Evolutionary conservation across 2,113 vertebrate species (phyloP).

Genomic region (Aepyceros melampus): DNA sequence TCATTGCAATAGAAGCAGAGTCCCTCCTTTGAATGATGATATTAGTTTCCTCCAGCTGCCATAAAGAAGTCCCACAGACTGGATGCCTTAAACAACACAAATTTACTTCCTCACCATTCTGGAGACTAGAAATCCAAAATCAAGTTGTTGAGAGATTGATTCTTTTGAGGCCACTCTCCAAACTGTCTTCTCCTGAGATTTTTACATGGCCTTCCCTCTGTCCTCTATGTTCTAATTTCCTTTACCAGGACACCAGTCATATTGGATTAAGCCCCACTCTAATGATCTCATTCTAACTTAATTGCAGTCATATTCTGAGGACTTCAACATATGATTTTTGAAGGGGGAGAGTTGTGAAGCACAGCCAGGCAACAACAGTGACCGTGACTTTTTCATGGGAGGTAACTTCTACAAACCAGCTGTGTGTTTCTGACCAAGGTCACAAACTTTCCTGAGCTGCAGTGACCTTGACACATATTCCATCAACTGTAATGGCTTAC

Average conservation of each 20-base stretch:
- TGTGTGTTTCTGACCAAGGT: background rate
- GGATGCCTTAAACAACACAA: background rate
- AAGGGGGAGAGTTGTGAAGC: too few relatives aligned
- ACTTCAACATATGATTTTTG: background rate
- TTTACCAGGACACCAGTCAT: background rate
- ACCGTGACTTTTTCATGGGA: fast-evolving
- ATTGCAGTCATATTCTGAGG: background rate
- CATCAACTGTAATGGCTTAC: background rate
- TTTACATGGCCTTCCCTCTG: background rate
- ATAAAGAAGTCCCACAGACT: background rate
- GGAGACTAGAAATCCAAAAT: background rate
- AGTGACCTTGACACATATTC: background rate
- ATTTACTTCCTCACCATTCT: background rate
- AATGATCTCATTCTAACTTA: background rate
- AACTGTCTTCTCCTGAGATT: background rate
- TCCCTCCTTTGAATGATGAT: background rate
- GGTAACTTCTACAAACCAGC: background rate
- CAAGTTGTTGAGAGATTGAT: background rate
- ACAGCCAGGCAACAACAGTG: background rate
- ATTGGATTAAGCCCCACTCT: background rate
- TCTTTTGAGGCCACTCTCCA: background rate
- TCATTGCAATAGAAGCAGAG: background rate
- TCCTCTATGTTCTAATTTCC: background rate
- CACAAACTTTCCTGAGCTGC: background rate
- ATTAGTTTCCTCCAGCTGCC: background rate